Conservation (phyloP, 2,888 invertebrate genomes). For the Macrophya annulata region DNA sequence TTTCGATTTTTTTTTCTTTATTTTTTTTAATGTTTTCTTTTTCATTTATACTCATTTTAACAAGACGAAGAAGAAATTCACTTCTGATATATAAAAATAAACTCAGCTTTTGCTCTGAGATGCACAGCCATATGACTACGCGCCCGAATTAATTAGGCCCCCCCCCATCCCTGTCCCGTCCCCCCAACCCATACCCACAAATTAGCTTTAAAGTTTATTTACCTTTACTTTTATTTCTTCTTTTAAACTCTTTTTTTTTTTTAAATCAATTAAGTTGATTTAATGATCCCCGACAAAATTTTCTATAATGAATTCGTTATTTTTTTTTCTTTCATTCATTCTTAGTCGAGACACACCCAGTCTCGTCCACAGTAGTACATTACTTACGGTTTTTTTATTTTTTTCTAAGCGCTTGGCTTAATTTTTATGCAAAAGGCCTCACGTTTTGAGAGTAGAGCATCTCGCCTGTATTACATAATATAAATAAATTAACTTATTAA, state of each 20-base stretch:
- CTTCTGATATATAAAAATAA: conserved; percentile 61
- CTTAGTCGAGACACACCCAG: conserved; percentile 60
- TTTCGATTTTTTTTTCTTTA: conserved; percentile 56
- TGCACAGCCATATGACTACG: conserved; percentile 79
- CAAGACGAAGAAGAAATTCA: conserved; percentile 70
- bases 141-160: conserved; percentile 64
- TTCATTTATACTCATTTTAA: conserved; percentile 69
- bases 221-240: conserved; percentile 10
- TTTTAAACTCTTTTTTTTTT: neutral
- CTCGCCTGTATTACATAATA: conserved; percentile 68
- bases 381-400: conserved; percentile 51
- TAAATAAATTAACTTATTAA: conserved; percentile 79
- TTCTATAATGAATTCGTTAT: conserved; percentile 17
- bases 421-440: conserved; percentile 77
- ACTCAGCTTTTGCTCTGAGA: conserved; percentile 69
- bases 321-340: neutral
- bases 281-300: conserved; percentile 27
- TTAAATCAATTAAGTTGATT: conserved; percentile 19
- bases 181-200: conserved; percentile 6
- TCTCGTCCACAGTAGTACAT: conserved; percentile 58
- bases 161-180: conserved; percentile 12
- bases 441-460: conserved; percentile 66
- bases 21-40: conserved; percentile 59
- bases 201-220: conserved; percentile 42
- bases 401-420: conserved; percentile 67